A percentile compares a stretch with the other conserved stretches of the same genome.
Conservation (phyloP, 2,113 vertebrate genomes). For the Spermophilus dauricus region DNA sequence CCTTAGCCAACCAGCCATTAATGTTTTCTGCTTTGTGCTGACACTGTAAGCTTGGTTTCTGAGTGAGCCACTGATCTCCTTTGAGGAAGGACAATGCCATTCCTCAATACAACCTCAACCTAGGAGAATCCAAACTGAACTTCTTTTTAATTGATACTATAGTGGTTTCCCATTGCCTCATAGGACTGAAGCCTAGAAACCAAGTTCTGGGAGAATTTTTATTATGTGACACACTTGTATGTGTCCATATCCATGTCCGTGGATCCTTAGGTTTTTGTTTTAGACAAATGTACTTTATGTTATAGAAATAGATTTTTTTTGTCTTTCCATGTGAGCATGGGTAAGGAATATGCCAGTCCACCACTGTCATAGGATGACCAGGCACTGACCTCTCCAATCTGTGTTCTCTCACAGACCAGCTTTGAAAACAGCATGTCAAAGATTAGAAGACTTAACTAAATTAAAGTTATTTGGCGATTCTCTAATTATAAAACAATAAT, state of each 20-base stretch:
- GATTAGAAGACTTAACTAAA: background rate
- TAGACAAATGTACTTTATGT: background rate
- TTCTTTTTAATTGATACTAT: background rate
- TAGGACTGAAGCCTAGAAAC: background rate
- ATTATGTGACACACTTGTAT: background rate
- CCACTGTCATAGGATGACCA: background rate
- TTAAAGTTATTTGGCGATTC: background rate
- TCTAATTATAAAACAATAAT: background rate
- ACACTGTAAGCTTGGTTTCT: background rate
- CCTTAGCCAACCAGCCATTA: background rate
- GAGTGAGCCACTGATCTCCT: background rate
- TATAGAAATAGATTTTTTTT: background rate
- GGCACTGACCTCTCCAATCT: background rate
- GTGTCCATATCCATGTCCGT: background rate
- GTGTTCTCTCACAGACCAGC: background rate
- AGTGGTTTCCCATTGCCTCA: background rate
- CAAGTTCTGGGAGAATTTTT: background rate
- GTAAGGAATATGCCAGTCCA: background rate
- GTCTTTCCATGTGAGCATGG: background rate
- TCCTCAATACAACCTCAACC: background rate
- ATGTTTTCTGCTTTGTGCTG: background rate
- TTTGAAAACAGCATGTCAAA: background rate
- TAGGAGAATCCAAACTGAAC: background rate
- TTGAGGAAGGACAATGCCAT: background rate
- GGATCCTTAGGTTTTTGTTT: background rate